Conservation (phyloP, 2,888 invertebrate genomes). For the Apocheima hispidaria region DNA sequence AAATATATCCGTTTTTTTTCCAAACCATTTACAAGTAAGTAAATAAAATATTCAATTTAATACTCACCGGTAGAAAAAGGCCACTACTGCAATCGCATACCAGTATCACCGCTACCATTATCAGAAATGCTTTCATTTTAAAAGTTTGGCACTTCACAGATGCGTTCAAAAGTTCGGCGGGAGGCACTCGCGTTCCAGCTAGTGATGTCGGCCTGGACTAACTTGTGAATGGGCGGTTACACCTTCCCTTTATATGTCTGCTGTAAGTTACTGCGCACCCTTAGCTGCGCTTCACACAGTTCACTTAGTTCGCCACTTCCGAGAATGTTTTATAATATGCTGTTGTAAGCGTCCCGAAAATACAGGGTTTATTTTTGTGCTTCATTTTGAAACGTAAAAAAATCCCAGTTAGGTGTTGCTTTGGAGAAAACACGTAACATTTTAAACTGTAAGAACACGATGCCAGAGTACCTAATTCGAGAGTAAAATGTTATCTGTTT, state of each 20-base stretch:
- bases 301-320: slow-evolving; percentile 44
- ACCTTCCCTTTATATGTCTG: slow-evolving; percentile 75
- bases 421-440: slow-evolving; percentile 44
- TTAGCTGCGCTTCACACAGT: slow-evolving; percentile 65
- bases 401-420: slow-evolving; percentile 25
- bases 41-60: not conserved
- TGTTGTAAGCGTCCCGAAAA: slow-evolving; percentile 1
- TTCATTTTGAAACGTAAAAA: slow-evolving; percentile 38
- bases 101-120: slow-evolving; percentile 61
- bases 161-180: slow-evolving; percentile 58
- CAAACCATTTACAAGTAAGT: not conserved
- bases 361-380: slow-evolving; percentile 22
- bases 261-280: slow-evolving; percentile 75
- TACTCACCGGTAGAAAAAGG: slow-evolving; percentile 75
- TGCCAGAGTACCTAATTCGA: slow-evolving; percentile 47
- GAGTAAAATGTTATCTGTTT: slow-evolving; percentile 66
- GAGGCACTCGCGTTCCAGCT: slow-evolving; percentile 50
- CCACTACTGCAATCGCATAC: slow-evolving; percentile 68
- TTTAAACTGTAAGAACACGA: slow-evolving; percentile 47
- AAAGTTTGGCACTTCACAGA: slow-evolving; percentile 63
- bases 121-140: slow-evolving; percentile 72
- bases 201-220: slow-evolving; percentile 65
- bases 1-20: too few species aligned
- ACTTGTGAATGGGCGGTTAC: slow-evolving; percentile 76
- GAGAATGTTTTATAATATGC: slow-evolving; percentile 26